Evolutionary conservation across 2,797 vertebrate genomes (phyloP).

Genomic region (Pygocentrus nattereri): DNA sequence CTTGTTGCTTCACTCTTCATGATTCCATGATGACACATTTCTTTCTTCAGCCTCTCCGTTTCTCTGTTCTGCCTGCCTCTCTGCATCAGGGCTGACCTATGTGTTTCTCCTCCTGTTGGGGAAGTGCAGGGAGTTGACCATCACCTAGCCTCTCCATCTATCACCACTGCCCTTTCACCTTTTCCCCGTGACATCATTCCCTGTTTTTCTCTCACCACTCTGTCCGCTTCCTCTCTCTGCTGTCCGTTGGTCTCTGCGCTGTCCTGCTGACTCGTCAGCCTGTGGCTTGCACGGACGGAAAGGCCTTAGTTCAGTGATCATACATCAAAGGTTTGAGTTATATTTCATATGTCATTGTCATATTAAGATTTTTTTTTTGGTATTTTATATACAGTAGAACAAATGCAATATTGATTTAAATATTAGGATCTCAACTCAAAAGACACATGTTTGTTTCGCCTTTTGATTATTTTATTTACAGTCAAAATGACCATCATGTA

Average conservation of each 20-base stretch:
- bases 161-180: constrained; percentile 13
- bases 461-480: too few relatives aligned
- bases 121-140: constrained; percentile 3
- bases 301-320: neutral
- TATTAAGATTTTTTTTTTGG: too few relatives aligned
- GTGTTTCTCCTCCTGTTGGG: neutral
- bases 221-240: neutral
- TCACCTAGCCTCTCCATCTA: constrained; percentile 6
- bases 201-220: neutral
- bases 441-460: too few relatives aligned
- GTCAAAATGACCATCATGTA: too few relatives aligned
- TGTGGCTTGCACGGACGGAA: neutral
- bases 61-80: neutral
- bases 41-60: neutral
- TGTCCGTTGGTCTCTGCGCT: neutral
- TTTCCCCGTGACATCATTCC: neutral
- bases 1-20: constrained; percentile 36
- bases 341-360: too few relatives aligned
- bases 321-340: too few relatives aligned
- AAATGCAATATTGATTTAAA: too few relatives aligned
- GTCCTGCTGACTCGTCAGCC: neutral
- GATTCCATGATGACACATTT: constrained; percentile 38
- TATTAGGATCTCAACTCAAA: too few relatives aligned
- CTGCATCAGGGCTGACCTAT: neutral
- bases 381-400: too few relatives aligned